Percentiles rank a stretch among this genome's conserved stretches.
phyloP scores from a whole-genome alignment of 2,113 vertebrate species.

The Rhea americana region DNA sequence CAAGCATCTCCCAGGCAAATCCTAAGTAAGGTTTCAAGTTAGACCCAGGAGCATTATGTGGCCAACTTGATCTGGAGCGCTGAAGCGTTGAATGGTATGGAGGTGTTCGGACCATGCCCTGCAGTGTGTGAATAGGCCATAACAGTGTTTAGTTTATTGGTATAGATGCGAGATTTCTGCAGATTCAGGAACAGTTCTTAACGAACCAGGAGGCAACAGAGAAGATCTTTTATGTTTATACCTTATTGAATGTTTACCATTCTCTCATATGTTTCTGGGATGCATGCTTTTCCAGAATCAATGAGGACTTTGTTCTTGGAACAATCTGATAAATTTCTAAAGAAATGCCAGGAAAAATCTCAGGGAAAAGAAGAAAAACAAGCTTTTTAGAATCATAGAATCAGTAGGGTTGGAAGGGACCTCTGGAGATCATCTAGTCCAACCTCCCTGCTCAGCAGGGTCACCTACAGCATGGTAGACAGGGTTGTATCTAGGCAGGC shows the following conservation, averaged over 20 bases:
- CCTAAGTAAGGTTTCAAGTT: background rate
- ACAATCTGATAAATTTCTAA: background rate
- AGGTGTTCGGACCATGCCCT: background rate
- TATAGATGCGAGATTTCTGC: background rate
- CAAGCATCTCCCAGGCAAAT: background rate
- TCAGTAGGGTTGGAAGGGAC: too few relatives aligned
- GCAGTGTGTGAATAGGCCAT: fast-evolving
- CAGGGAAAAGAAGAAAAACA: background rate
- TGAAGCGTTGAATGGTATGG: background rate
- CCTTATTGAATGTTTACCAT: fast-evolving
- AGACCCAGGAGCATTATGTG: background rate
- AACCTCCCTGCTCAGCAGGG: too few relatives aligned
- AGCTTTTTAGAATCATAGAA: background rate
- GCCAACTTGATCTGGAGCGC: background rate
- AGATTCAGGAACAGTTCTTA: background rate
- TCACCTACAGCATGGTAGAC: too few relatives aligned
- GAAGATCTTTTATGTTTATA: background rate
- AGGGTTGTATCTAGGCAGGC: too few relatives aligned
- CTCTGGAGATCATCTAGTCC: too few relatives aligned
- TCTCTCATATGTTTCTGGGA: background rate
- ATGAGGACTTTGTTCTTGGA: background rate
- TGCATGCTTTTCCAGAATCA: background rate
- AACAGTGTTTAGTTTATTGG: background rate
- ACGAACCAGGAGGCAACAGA: background rate
- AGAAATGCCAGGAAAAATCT: background rate